A percentile compares a stretch with the other conserved stretches of the same genome.
Evolutionary conservation across 1,140 invertebrate species (phyloP).

Genomic region (Platorchestia sp.): DNA sequence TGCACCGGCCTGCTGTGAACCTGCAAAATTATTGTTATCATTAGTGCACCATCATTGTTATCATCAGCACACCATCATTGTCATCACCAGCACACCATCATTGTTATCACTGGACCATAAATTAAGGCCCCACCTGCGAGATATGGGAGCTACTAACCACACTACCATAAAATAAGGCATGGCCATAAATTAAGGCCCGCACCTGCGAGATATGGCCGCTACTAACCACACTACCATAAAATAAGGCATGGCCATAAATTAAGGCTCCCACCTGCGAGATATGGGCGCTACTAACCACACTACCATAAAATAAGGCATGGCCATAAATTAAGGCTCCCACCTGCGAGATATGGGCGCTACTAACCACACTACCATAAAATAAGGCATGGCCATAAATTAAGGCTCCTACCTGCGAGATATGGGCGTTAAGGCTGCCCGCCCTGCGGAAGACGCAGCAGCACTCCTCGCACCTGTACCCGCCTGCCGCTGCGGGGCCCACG

Average conservation of each 20-base stretch:
- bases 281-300: not conserved
- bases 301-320: too few relatives aligned
- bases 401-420: slow-evolving; percentile 75
- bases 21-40: not conserved
- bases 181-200: not conserved
- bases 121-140: not conserved
- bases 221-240: not conserved
- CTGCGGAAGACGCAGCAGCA: slow-evolving; percentile 82
- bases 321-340: slow-evolving; percentile 64
- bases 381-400: too few relatives aligned
- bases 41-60: not conserved
- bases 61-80: not conserved
- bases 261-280: not conserved
- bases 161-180: not conserved
- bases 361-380: not conserved
- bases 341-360: slow-evolving; percentile 73
- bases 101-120: too few relatives aligned
- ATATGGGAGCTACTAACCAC: not conserved
- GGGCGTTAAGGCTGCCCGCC: slow-evolving; percentile 80
- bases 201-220: not conserved
- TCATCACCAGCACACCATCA: too few relatives aligned
- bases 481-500: slow-evolving; percentile 73
- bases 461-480: slow-evolving; percentile 77
- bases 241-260: too few relatives aligned
- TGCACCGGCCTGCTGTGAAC: slow-evolving; percentile 43